Conservation (phyloP, 2,888 invertebrate species). For the Ophion costatus region DNA sequence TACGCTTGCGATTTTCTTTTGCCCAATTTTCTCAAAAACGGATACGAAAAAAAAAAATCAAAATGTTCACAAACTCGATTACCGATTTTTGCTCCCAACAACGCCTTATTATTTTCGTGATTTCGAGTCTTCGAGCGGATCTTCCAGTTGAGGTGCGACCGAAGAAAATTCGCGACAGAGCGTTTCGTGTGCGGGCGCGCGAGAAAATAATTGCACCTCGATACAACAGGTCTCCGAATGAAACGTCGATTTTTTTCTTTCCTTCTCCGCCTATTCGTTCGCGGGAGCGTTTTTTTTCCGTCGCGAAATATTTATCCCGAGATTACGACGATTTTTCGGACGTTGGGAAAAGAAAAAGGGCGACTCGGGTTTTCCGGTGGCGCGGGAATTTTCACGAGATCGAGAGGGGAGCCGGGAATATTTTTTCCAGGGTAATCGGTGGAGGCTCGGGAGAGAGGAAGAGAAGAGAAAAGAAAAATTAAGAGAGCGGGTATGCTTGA, state of each 20-base stretch:
- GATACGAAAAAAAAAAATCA: background rate
- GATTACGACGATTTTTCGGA: background rate
- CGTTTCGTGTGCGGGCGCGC: background rate
- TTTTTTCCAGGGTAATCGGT: background rate
- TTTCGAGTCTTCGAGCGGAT: constrained; percentile 35
- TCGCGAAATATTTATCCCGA: constrained; percentile 31
- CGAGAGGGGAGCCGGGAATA: background rate
- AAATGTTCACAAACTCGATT: background rate
- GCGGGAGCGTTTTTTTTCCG: constrained; percentile 8
- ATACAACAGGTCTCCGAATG: constrained; percentile 53
- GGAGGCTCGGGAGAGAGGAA: background rate
- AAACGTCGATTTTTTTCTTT: constrained; percentile 8
- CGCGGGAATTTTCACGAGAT: background rate
- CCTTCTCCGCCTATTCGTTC: background rate
- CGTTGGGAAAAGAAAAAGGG: too few species aligned
- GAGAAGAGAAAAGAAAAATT: background rate
- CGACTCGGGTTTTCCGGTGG: background rate
- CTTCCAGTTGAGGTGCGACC: constrained; percentile 39
- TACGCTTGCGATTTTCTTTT: background rate
- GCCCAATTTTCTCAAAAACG: background rate
- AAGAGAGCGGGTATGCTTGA: constrained; percentile 21
- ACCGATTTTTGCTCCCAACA: background rate
- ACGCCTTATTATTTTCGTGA: background rate
- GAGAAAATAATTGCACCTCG: constrained; percentile 4
- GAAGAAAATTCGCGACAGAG: background rate